Evolutionary conservation across 2,888 invertebrate species (phyloP).

Genomic region (Diploptera punctata): DNA sequence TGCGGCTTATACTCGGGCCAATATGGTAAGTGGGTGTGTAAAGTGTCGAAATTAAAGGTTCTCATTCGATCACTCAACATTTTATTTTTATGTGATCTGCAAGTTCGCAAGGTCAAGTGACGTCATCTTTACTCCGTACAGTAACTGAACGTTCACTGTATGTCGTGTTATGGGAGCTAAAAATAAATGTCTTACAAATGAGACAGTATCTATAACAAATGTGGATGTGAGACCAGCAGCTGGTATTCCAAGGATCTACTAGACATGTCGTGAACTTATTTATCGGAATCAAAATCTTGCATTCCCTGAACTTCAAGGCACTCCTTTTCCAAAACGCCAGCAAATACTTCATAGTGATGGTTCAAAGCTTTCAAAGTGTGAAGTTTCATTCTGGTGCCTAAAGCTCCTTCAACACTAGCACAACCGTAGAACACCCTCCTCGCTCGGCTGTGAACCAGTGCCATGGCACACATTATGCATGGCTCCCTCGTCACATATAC

Average conservation of each 20-base stretch:
- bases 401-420: constrained; percentile 66
- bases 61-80: too few relatives aligned
- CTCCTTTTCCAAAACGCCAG: constrained; percentile 60
- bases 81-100: too few relatives aligned
- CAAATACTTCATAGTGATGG: constrained; percentile 91
- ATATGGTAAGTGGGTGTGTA: too few relatives aligned
- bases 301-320: constrained; percentile 51
- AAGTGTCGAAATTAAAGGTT: too few relatives aligned
- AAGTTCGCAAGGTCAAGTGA: too few relatives aligned
- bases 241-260: background rate
- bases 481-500: constrained; percentile 85
- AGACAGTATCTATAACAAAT: background rate
- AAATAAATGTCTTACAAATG: background rate
- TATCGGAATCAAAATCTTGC: background rate
- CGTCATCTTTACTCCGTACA: too few relatives aligned
- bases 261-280: background rate
- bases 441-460: constrained; percentile 87
- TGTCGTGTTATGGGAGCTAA: too few relatives aligned
- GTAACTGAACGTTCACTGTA: too few relatives aligned
- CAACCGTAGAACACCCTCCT: constrained; percentile 80
- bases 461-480: constrained; percentile 96
- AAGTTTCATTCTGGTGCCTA: constrained; percentile 74
- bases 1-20: too few relatives aligned
- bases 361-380: constrained; percentile 83
- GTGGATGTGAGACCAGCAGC: too few relatives aligned